Conservation (phyloP, 2,888 invertebrate species). For the Eupithecia exiguata region DNA sequence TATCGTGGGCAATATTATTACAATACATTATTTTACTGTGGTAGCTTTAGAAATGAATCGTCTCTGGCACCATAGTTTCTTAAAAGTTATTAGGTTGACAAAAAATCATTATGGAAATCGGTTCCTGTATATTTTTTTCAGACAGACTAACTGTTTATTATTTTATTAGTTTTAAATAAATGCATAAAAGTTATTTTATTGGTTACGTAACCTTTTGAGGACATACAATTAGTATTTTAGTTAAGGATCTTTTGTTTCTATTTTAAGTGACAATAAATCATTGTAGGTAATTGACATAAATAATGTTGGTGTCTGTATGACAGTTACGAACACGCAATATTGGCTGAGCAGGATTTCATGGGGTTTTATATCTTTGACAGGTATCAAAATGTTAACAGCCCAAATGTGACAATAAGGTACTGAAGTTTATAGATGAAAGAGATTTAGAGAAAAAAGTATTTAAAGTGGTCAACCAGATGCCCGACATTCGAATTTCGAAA, state of each 20-base stretch:
- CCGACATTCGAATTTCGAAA: not conserved
- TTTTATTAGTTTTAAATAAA: not conserved
- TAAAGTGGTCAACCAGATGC: too few relatives aligned
- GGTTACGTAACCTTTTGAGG: conserved; percentile 17
- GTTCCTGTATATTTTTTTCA: not conserved
- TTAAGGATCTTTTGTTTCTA: conserved; percentile 25
- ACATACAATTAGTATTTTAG: conserved; percentile 30
- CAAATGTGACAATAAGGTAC: not conserved
- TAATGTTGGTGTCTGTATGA: conserved; percentile 18
- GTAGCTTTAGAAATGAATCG: not conserved
- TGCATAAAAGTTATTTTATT: conserved; percentile 4
- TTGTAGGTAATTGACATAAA: conserved; percentile 29
- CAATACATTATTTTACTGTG: not conserved
- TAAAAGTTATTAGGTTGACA: not conserved
- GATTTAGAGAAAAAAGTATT: not conserved
- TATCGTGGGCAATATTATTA: not conserved
- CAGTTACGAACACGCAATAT: conserved; percentile 13
- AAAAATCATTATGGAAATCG: not conserved
- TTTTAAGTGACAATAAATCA: conserved; percentile 17
- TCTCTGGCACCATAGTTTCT: not conserved
- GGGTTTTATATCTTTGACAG: not conserved
- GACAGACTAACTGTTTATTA: not conserved
- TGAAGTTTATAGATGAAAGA: not conserved
- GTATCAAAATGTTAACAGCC: not conserved
- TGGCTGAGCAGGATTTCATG: conserved; percentile 17